These are phyloP conservation scores for Anthopleura xanthogrammica DNA, from an alignment of 92 coral and sea anemone species.

Conservation along the genomic window DNA sequence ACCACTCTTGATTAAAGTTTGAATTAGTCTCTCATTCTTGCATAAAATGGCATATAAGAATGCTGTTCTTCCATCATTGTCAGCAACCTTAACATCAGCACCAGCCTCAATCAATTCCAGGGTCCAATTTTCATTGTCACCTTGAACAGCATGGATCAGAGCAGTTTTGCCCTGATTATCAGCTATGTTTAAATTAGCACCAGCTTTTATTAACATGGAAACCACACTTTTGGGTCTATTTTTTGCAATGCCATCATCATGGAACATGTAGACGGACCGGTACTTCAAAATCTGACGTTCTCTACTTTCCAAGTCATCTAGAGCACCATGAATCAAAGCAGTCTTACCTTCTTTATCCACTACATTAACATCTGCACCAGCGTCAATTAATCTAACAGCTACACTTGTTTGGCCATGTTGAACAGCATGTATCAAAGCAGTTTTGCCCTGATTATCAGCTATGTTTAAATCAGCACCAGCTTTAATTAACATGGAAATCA, in stretches of 20 bases:
- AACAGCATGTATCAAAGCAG: background rate
- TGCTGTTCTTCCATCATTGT: background rate
- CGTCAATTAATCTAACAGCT: background rate
- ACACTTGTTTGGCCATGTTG: no score
- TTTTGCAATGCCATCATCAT: background rate
- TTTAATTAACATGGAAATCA: no score
- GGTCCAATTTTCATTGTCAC: background rate
- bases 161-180: background rate
- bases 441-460: background rate
- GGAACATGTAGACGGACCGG: background rate
- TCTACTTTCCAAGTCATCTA: background rate
- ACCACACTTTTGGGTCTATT: background rate
- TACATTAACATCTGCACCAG: constrained; percentile 9
- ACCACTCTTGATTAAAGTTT: background rate
- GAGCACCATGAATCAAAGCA: background rate
- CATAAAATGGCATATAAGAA: background rate
- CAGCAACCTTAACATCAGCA: constrained; percentile 2
- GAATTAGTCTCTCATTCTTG: background rate
- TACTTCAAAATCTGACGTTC: background rate
- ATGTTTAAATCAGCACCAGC: background rate
- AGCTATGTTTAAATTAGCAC: background rate
- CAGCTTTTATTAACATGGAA: background rate
- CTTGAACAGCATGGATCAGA: background rate
- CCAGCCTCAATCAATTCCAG: background rate
- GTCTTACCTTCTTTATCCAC: background rate